phyloP scores from a whole-genome alignment of 1,140 invertebrate species.

The Hormaphis cornu region DNA sequence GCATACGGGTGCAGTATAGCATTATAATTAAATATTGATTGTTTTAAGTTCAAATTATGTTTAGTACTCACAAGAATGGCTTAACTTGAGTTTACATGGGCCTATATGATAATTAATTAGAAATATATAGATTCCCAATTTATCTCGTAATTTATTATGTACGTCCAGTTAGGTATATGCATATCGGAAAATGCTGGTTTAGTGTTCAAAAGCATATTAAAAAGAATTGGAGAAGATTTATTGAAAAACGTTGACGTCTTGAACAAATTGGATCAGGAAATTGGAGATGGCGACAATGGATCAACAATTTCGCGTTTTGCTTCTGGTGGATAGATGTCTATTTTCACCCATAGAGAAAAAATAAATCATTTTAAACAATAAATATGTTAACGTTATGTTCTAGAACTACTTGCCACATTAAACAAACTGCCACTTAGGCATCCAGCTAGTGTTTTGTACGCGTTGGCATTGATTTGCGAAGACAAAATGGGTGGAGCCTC shows the following conservation, averaged over 20 bases:
- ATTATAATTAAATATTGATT: no score
- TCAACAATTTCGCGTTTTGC: slow-evolving; percentile 58
- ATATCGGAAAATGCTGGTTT: slow-evolving; percentile 41
- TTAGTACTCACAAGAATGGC: no score
- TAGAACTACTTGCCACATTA: not conserved
- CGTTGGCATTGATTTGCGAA: slow-evolving; percentile 52
- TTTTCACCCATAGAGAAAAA: not conserved
- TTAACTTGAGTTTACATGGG: no score
- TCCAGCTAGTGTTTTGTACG: slow-evolving; percentile 46
- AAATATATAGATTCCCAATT: no score
- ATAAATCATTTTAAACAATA: slow-evolving; percentile 36
- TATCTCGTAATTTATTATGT: no score
- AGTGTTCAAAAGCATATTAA: slow-evolving; percentile 46
- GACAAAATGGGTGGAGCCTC: slow-evolving; percentile 61
- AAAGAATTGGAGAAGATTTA: slow-evolving; percentile 46
- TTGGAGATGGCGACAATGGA: slow-evolving; percentile 77
- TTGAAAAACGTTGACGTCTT: slow-evolving; percentile 50
- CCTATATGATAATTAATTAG: no score
- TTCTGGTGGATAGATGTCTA: slow-evolving; percentile 43
- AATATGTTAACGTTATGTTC: not conserved
- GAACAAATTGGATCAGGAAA: slow-evolving; percentile 61
- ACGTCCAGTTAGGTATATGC: slow-evolving; percentile 34
- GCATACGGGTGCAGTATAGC: no score
- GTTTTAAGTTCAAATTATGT: no score
- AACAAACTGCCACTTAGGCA: slow-evolving; percentile 40